A percentile compares a stretch with the other conserved stretches of the same genome.
phyloP scores from a whole-genome alignment of 2,113 vertebrate genomes.

The Cebidichthys violaceus region DNA sequence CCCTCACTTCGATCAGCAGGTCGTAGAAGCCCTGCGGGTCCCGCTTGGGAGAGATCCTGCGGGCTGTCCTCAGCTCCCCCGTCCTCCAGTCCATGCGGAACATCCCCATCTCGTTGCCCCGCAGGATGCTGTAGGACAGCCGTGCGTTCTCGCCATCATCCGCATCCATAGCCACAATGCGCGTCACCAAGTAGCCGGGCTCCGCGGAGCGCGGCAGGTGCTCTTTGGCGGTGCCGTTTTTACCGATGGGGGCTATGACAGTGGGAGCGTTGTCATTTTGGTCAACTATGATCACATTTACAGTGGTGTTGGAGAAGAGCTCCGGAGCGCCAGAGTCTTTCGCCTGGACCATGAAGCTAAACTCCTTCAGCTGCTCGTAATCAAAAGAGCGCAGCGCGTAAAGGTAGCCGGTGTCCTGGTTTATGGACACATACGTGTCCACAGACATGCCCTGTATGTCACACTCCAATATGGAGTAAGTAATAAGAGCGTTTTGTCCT shows the following conservation, averaged over 20 bases:
- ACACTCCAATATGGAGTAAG: conserved; percentile 96
- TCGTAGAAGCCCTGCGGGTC: conserved; percentile 94
- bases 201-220: conserved; percentile 93
- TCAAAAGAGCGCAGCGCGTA: conserved; percentile 98
- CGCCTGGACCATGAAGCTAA: conserved; percentile 94
- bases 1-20: conserved; percentile 95
- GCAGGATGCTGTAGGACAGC: conserved; percentile 94
- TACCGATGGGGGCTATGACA: conserved; percentile 84
- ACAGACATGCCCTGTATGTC: conserved; percentile 98
- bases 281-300: conserved; percentile 93
- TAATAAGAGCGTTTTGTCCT: conserved; percentile 92
- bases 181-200: conserved; percentile 94
- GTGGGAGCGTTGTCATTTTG: conserved; percentile 95
- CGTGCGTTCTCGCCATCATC: conserved; percentile 97
- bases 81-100: conserved; percentile 99
- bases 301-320: conserved; percentile 90
- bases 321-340: conserved; percentile 90
- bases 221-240: conserved; percentile 91
- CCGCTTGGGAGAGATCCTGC: conserved; percentile 90
- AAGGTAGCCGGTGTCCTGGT: conserved; percentile 96
- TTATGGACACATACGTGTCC: conserved; percentile 97
- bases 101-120: conserved; percentile 95
- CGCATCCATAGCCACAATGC: conserved; percentile 94
- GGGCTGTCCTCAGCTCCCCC: conserved; percentile 93
- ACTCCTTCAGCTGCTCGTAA: conserved; percentile 97